phyloP scores from a whole-genome alignment of 2,888 invertebrate species.

The Tipula confusa region DNA sequence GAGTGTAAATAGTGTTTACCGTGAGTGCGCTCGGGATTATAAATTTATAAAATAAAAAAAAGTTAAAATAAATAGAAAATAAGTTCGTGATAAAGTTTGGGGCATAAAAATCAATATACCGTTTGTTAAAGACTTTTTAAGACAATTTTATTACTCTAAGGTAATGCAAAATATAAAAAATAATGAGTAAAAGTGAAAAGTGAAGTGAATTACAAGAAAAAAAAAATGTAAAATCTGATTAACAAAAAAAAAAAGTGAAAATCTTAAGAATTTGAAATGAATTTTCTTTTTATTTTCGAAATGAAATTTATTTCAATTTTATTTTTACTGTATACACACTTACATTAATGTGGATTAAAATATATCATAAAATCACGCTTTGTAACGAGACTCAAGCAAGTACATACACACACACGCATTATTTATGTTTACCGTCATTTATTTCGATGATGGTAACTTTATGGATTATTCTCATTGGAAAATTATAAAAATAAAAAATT shows the following conservation, averaged over 20 bases:
- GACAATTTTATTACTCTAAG: background rate
- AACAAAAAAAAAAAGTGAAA: background rate
- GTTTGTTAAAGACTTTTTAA: background rate
- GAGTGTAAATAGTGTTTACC: background rate
- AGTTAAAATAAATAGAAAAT: background rate
- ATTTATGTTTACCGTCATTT: no score
- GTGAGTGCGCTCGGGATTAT: background rate
- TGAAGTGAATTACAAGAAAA: constrained; percentile 20
- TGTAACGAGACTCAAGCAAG: background rate
- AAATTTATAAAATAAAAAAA: no score
- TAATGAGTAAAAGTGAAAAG: background rate
- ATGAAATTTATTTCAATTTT: background rate
- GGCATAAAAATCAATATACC: background rate
- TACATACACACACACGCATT: background rate
- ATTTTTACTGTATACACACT: background rate
- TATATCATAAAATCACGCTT: constrained; percentile 4
- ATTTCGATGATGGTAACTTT: background rate
- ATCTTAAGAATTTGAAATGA: constrained; percentile 20
- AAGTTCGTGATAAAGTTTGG: background rate
- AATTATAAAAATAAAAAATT: background rate
- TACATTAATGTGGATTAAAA: background rate
- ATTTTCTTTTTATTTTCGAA: constrained; percentile 25
- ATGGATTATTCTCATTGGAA: background rate
- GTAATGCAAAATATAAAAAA: background rate
- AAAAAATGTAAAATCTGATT: background rate